Evolutionary conservation across 2,113 vertebrate genomes (phyloP).

Genomic region (Pica pica): DNA sequence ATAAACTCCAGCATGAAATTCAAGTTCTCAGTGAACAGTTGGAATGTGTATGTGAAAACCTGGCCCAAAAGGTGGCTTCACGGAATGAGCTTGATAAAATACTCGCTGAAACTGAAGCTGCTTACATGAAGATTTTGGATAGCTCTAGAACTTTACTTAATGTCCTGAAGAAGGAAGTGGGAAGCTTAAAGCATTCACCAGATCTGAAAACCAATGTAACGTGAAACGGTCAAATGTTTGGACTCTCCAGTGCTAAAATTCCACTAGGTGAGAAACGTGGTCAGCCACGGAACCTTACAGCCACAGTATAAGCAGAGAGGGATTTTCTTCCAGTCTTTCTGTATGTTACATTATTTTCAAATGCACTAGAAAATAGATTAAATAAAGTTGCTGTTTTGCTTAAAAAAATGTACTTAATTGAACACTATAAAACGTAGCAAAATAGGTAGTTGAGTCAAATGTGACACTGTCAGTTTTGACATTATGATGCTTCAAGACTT

Average conservation of each 20-base stretch:
- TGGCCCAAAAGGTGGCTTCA: conserved; percentile 37
- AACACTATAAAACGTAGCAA: not conserved
- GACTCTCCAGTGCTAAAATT: conserved; percentile 19
- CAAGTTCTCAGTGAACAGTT: conserved; percentile 24
- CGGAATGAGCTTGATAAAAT: conserved; percentile 58
- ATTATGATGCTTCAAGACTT: not conserved
- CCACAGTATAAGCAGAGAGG: not conserved
- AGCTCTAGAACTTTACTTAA: conserved; percentile 60
- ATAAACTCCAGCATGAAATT: conserved; percentile 46
- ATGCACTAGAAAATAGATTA: not conserved
- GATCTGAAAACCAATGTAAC: conserved; percentile 29
- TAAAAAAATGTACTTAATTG: not conserved
- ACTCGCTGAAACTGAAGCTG: conserved; percentile 57
- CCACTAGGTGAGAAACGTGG: conserved; percentile 32
- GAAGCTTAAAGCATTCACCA: conserved; percentile 31
- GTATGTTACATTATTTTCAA: not conserved
- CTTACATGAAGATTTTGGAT: conserved; percentile 67
- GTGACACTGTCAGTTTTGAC: not conserved
- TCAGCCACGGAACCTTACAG: not conserved
- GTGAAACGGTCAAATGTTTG: not conserved
- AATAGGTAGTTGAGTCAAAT: not conserved
- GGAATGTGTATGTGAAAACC: conserved; percentile 28
- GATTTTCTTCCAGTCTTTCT: not conserved
- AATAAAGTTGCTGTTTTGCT: conserved; percentile 34
- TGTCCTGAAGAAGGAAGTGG: conserved; percentile 60